These are phyloP conservation scores for Rutpela maculata DNA, from an alignment of 2,888 invertebrate genomes.

Conservation along the genomic window DNA sequence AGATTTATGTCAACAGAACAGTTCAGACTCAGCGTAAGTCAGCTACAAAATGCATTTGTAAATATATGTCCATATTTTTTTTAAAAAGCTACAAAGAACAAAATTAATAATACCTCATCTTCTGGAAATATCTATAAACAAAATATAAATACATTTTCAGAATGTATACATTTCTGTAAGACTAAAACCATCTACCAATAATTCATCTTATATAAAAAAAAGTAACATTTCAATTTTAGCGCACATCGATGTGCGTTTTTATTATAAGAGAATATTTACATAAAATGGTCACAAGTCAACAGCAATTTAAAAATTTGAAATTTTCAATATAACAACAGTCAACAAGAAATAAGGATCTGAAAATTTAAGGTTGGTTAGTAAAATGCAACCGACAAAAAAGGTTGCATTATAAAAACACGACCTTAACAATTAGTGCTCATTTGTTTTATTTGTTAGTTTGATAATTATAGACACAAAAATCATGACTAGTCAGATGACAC, in stretches of 20 bases:
- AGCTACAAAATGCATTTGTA: constrained; percentile 39
- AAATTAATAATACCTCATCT: constrained; percentile 1
- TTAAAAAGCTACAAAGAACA: background rate
- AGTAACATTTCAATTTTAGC: constrained; percentile 1
- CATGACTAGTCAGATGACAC: constrained; percentile 57
- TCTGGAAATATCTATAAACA: background rate
- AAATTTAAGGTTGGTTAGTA: constrained; percentile 6
- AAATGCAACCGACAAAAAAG: constrained; percentile 9
- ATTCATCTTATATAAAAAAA: constrained; percentile 7
- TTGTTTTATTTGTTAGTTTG: constrained; percentile 27
- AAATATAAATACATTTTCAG: constrained; percentile 1
- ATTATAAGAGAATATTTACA: constrained; percentile 22
- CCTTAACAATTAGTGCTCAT: constrained; percentile 34
- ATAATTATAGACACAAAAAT: constrained; percentile 48
- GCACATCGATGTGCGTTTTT: constrained; percentile 2
- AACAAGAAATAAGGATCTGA: constrained; percentile 30
- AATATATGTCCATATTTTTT: background rate
- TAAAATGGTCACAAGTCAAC: constrained; percentile 26
- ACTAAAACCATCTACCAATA: constrained; percentile 3
- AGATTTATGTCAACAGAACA: constrained; percentile 33
- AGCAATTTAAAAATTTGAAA: constrained; percentile 28
- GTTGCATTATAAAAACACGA: constrained; percentile 11
- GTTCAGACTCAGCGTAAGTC: constrained; percentile 23
- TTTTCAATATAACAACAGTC: constrained; percentile 32
- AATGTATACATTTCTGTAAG: background rate